These are phyloP conservation scores for Bombus picipes DNA, from an alignment of 1,140 invertebrate genomes.

Conservation along the genomic window DNA sequence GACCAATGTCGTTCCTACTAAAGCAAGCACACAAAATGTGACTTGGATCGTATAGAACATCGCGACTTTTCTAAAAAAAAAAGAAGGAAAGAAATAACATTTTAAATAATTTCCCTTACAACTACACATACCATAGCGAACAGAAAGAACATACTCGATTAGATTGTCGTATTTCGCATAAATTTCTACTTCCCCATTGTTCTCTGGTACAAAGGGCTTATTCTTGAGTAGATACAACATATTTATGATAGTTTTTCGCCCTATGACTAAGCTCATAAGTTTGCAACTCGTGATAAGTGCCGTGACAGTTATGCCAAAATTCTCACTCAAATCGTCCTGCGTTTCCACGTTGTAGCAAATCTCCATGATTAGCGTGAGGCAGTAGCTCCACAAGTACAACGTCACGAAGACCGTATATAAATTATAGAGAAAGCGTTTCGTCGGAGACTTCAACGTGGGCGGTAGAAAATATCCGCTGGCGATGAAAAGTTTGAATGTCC, in stretches of 20 bases:
- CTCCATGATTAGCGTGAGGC: neutral
- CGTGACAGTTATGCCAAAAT: slow-evolving; percentile 55
- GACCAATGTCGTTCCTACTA: neutral
- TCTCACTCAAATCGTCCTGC: slow-evolving; percentile 50
- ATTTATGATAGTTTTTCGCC: slow-evolving; percentile 36
- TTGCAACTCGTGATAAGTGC: slow-evolving; percentile 47
- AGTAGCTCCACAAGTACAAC: neutral
- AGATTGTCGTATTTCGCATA: slow-evolving; percentile 35
- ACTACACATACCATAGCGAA: neutral
- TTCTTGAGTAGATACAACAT: slow-evolving; percentile 32
- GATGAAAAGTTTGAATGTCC: neutral
- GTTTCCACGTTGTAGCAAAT: neutral
- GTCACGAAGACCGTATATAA: neutral
- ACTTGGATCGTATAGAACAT: neutral
- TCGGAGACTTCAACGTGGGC: neutral
- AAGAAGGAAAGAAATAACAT: too few relatives aligned
- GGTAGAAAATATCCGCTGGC: neutral
- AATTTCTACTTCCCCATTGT: slow-evolving; percentile 53
- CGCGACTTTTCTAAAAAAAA: neutral
- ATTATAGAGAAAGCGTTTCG: neutral
- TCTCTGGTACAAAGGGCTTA: slow-evolving; percentile 37
- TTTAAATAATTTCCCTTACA: neutral
- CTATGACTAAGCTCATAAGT: slow-evolving; percentile 29
- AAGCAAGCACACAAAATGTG: neutral
- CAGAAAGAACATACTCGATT: slow-evolving; percentile 38